Percentiles rank a stretch among this genome's conserved stretches.
Conservation (phyloP, 2,113 vertebrate species). For the Silurus asotus region DNA sequence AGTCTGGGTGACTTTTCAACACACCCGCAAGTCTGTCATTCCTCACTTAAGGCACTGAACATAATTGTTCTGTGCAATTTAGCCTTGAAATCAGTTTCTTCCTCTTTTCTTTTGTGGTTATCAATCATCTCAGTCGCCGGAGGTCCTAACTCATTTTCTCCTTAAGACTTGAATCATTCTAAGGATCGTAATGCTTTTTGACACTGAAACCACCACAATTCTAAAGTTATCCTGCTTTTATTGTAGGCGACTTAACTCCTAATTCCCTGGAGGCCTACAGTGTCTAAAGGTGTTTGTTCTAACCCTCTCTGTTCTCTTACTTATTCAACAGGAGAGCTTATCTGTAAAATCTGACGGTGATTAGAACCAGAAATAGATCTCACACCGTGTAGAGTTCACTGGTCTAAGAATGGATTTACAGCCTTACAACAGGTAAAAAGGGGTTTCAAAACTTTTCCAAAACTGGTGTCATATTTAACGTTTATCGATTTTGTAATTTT, state of each 20-base stretch:
- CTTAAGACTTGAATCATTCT: constrained; percentile 4
- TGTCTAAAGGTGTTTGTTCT: background rate
- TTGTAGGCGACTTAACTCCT: background rate
- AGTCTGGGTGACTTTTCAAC: background rate
- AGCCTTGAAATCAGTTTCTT: constrained; percentile 38
- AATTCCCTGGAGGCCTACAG: background rate
- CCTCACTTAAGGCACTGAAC: constrained; percentile 36
- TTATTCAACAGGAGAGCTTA: background rate
- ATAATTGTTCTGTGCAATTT: constrained; percentile 37
- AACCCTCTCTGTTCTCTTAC: background rate
- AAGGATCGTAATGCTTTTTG: background rate
- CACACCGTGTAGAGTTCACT: background rate
- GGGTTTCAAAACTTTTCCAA: background rate
- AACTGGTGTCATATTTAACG: background rate
- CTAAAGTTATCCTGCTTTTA: constrained; percentile 9
- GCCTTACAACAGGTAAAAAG: background rate
- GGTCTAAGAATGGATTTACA: background rate
- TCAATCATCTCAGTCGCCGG: constrained; percentile 45
- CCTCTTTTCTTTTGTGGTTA: constrained; percentile 27
- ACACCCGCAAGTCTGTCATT: background rate
- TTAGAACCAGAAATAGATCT: constrained; percentile 1
- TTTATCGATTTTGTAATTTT: background rate
- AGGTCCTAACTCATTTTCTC: constrained; percentile 31
- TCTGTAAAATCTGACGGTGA: background rate
- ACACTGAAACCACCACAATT: constrained; percentile 29